Percentiles rank a stretch among this genome's conserved stretches.
Conservation (phyloP, 2,888 invertebrate genomes). For the Diarsia dahlii region DNA sequence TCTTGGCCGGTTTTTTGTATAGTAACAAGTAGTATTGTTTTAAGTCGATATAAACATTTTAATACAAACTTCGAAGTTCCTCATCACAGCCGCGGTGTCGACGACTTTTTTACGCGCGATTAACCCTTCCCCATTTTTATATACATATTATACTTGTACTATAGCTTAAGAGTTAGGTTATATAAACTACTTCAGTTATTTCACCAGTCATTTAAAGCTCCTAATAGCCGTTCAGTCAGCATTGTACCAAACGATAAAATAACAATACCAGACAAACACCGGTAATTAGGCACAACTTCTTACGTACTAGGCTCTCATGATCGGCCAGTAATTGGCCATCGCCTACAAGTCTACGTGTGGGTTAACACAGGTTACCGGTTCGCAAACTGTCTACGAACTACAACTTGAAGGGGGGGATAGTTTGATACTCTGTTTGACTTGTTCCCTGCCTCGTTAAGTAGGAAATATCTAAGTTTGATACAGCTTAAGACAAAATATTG, state of each 20-base stretch:
- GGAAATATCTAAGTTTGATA: slow-evolving; percentile 19
- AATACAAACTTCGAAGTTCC: neutral
- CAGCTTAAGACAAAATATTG: slow-evolving; percentile 8
- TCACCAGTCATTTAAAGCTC: neutral
- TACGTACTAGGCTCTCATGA: slow-evolving; percentile 17
- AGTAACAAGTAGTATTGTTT: neutral
- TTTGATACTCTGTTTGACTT: slow-evolving; percentile 28
- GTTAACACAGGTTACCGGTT: slow-evolving; percentile 30
- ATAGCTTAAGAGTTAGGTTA: neutral
- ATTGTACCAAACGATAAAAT: neutral
- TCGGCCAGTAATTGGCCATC: slow-evolving; percentile 37
- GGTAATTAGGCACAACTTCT: slow-evolving; percentile 12
- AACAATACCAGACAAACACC: neutral
- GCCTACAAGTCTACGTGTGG: slow-evolving; percentile 28
- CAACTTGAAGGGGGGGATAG: slow-evolving; percentile 15
- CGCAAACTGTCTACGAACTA: slow-evolving; percentile 37
- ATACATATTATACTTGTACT: neutral
- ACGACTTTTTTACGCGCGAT: neutral
- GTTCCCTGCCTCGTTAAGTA: slow-evolving; percentile 16
- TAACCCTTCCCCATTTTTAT: neutral
- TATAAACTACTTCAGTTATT: neutral
- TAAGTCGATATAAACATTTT: neutral
- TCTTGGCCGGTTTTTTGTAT: too few relatives aligned
- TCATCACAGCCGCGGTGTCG: neutral
- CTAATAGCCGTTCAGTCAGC: neutral